Evolutionary conservation across 23 tunicate species (phyloP), one percentile per base, ranked within the genome.

Genomic region (Corella eumyota): DNA sequence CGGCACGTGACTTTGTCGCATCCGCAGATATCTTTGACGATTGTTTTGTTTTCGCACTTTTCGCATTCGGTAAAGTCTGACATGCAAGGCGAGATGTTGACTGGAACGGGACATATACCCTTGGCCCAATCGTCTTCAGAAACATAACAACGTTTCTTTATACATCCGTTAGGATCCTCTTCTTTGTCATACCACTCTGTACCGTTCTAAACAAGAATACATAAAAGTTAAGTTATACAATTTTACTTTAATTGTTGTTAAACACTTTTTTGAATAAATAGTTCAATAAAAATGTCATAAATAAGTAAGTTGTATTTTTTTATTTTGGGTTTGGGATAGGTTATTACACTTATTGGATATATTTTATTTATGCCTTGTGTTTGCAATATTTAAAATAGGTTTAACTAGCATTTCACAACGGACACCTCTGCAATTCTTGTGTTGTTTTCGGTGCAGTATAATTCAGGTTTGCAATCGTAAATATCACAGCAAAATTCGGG

Each of bases 401-500:
- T n/a, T n/a, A n/a, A n/a, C n/a, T n/a, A n/a, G n/a, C n/a, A n/a
- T n/a, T n/a, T n/a, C n/a, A n/a, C n/a, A n/a, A n/a, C n/a, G n/a
- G n/a, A n/a, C n/a, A n/a, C n/a, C n/a, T n/a, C n/a, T n/a, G 64
- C 40, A 22, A 64, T 38, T 35, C 22, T 65, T 36, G 34, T 64
- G 3, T 72, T 72, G 25, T 51, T 26, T 24, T 54, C 60, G 30
- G 56, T 19, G 55, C 80, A 74, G 55, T 26, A 64, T 25, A 30
- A 30, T 37, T 65, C 71, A 0, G 80, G 72, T 54, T 64, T 51
- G 80, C 80, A 74, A 22, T 74, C 72, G 34, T 49, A 74, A 28
- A 74, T 44, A 13, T 54, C 63, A 36, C 81, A 75, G 33, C 81
- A 75, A 27, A 60, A 56, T 4, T 75, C 81, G 29, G 81, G 81